Conservation (phyloP, 2,888 invertebrate genomes). For the Thumatha senex region DNA sequence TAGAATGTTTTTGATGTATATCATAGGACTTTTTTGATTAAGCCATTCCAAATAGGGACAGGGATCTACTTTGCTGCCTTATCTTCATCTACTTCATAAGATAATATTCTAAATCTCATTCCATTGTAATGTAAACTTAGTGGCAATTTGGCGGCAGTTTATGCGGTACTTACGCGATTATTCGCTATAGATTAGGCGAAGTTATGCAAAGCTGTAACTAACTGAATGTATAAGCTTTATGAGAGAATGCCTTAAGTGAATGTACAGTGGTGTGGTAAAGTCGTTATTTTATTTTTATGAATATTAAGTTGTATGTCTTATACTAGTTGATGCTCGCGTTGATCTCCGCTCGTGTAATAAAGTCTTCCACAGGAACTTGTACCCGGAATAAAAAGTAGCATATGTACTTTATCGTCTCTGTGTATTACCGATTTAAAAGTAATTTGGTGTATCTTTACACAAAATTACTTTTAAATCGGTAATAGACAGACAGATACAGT, state of each 20-base stretch:
- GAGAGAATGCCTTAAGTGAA: constrained; percentile 52
- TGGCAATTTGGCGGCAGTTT: constrained; percentile 10
- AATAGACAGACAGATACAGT: too few relatives aligned
- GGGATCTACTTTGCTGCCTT: background rate
- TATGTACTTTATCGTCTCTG: too few relatives aligned
- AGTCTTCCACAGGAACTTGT: too few relatives aligned
- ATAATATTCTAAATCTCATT: background rate
- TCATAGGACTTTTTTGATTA: background rate
- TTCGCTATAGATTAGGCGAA: constrained; percentile 36
- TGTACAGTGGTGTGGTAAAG: constrained; percentile 33
- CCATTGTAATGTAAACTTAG: background rate
- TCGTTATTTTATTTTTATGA: background rate
- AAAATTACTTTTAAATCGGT: too few relatives aligned
- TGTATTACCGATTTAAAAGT: too few relatives aligned
- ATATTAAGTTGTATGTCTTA: too few relatives aligned
- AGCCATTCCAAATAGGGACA: background rate
- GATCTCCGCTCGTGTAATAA: too few relatives aligned
- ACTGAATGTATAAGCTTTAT: constrained; percentile 42
- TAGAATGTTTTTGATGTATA: too few relatives aligned
- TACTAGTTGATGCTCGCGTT: too few relatives aligned
- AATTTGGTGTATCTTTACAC: too few relatives aligned
- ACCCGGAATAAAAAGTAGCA: too few relatives aligned
- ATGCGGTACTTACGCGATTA: constrained; percentile 26
- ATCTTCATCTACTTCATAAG: background rate
- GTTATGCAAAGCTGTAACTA: constrained; percentile 47